Evolutionary conservation across 2,888 invertebrate species (phyloP), one percentile per base, ranked within the genome.

Genomic region (Drosophila mettleri): DNA sequence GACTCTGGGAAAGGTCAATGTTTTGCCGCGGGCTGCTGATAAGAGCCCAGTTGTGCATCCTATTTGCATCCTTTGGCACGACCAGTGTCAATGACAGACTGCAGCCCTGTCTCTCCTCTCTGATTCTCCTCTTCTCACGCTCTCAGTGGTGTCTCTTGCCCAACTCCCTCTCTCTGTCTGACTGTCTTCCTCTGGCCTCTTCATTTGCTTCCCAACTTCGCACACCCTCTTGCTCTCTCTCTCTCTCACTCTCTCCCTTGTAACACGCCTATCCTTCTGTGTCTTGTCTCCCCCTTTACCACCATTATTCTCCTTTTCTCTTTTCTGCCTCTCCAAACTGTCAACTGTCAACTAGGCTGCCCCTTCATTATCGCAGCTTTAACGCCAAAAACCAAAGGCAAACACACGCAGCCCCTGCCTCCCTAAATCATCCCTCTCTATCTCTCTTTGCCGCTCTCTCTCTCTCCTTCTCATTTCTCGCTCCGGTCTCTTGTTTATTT

Each of bases 41-140:
- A 73, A 74, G 57, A 29, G n/a, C 10, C 22, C 39, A 27, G 43
- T 34, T 46, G 22, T 18, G 34, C 58, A 38, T 18, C 46, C 41
- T 46, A 7, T 58, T 58, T 62, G 78, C 74, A 78, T 81, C 78
- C 78, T 81, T 78, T 68, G 65, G 65, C 81, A 78, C 78, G 78
- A 43, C 61, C 63, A 60, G 81, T 80, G 80, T 84, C 85, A 84
- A 78, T 84, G 78, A 81, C 81, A 80, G 74, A 60, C 41, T 53
- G 53, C 53, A 60, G 31, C 20, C 14, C 14, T 20, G 5, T 8
- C 14, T 14, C 18, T 2, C 18, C 31, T 6, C 9, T 1, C 38
- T 6, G 7, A n/a, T 49, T 24, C 24, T 24, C 43, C 36, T 8
- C 36, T 16, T 16, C n/a, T 8, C 36, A 9, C 9, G 10, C n/a